These are phyloP conservation scores for Endotricha flammealis DNA, from an alignment of 2,888 invertebrate species.

Conservation along the genomic window DNA sequence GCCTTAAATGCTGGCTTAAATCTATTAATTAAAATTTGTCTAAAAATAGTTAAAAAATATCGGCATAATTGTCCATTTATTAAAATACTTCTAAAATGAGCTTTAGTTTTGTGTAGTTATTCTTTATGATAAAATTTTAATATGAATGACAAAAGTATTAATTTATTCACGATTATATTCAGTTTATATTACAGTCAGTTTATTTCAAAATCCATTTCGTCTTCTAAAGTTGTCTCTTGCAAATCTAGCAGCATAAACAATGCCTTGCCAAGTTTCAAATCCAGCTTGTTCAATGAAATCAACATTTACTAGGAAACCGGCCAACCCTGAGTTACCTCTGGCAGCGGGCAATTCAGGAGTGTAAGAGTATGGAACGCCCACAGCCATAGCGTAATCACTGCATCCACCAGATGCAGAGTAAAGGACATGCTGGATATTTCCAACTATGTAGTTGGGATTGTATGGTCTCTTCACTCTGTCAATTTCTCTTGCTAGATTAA, in stretches of 20 bases:
- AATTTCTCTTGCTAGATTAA: conserved; percentile 61
- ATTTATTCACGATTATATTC: too few species aligned
- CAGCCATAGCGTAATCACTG: conserved; percentile 79
- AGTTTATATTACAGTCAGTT: too few species aligned
- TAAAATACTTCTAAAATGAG: too few species aligned
- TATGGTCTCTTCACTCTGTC: conserved; percentile 57
- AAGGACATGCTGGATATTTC: conserved; percentile 61
- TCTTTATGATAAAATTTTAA: too few species aligned
- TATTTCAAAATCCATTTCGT: conserved; percentile 1
- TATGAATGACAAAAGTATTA: too few species aligned
- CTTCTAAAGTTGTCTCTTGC: conserved; percentile 25
- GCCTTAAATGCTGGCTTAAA: too few species aligned
- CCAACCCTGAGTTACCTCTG: conserved; percentile 44
- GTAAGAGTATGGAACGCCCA: conserved; percentile 73
- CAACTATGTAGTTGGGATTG: conserved; percentile 66
- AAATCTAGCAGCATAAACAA: conserved; percentile 66
- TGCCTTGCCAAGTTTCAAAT: conserved; percentile 79
- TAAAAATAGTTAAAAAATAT: too few species aligned
- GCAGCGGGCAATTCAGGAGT: conserved; percentile 79
- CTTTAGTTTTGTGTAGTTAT: too few species aligned
- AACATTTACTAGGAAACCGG: conserved; percentile 77
- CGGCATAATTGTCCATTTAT: too few species aligned
- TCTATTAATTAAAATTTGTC: too few species aligned
- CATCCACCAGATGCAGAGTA: conserved; percentile 81
- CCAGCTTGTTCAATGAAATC: conserved; percentile 77